Evolutionary conservation across 2,888 invertebrate species (phyloP).

Genomic region (Amphipyra berbera): DNA sequence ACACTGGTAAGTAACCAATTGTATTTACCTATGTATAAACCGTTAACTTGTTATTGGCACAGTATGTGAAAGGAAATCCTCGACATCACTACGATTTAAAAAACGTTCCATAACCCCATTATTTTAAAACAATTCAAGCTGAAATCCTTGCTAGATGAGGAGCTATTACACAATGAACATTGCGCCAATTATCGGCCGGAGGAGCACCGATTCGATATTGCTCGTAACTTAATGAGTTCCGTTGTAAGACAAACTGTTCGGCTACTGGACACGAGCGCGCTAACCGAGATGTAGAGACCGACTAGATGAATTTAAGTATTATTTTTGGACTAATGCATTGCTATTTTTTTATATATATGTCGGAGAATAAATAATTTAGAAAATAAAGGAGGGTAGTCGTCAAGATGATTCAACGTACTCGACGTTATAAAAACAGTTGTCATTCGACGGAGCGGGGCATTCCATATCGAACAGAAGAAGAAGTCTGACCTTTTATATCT

Average conservation of each 20-base stretch:
- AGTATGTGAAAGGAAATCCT: not conserved
- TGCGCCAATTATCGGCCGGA: constrained; percentile 78
- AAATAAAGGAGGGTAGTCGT: too few relatives aligned
- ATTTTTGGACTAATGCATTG: not conserved
- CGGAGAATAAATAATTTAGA: too few relatives aligned
- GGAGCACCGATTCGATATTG: constrained; percentile 77
- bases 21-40: too few relatives aligned
- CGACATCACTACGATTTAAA: not conserved
- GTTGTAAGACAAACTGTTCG: constrained; percentile 83
- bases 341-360: too few relatives aligned
- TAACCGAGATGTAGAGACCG: constrained; percentile 47
- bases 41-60: too few relatives aligned
- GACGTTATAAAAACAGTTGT: too few relatives aligned
- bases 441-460: too few relatives aligned
- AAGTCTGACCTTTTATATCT: too few relatives aligned
- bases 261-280: constrained; percentile 72
- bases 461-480: too few relatives aligned
- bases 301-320: constrained; percentile 52
- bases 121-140: constrained; percentile 45
- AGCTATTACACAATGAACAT: constrained; percentile 76
- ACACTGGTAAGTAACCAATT: too few relatives aligned
- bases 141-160: constrained; percentile 60
- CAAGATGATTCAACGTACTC: too few relatives aligned
- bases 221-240: constrained; percentile 81
- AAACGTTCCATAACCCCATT: constrained; percentile 11